Conservation (phyloP, 2,113 vertebrate species). For the Sebastes fasciatus region DNA sequence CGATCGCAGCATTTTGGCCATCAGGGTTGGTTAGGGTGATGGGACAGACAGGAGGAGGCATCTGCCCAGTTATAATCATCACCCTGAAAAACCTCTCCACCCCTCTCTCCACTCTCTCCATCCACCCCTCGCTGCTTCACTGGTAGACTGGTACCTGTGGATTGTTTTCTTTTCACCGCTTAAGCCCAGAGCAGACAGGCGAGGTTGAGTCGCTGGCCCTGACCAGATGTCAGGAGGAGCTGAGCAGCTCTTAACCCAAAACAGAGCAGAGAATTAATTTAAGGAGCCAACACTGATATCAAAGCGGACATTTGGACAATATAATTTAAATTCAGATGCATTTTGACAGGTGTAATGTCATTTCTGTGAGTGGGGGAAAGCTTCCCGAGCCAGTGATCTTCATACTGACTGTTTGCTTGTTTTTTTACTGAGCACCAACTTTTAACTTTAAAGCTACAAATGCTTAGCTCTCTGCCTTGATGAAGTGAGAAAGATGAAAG, state of each 20-base stretch:
- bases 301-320: neutral
- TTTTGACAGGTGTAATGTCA: constrained; percentile 18
- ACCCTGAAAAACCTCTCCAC: neutral
- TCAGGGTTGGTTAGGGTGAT: constrained; percentile 77
- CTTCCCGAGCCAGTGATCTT: neutral
- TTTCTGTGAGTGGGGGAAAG: neutral
- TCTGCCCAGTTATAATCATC: constrained; percentile 64
- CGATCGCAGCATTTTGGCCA: constrained; percentile 52
- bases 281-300: neutral
- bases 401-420: neutral
- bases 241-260: neutral
- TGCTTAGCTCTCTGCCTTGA: constrained; percentile 7
- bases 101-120: neutral
- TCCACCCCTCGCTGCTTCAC: constrained; percentile 23
- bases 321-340: neutral
- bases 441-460: constrained; percentile 16
- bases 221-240: constrained; percentile 20
- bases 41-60: constrained; percentile 50
- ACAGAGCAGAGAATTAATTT: constrained; percentile 10
- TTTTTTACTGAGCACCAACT: neutral
- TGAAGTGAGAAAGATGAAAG: constrained; percentile 25
- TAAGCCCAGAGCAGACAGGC: constrained; percentile 53
- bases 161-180: constrained; percentile 50
- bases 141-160: constrained; percentile 50
- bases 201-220: constrained; percentile 36